Evolutionary conservation across 2,113 vertebrate genomes (phyloP).

Genomic region (Neofelis nebulosa): DNA sequence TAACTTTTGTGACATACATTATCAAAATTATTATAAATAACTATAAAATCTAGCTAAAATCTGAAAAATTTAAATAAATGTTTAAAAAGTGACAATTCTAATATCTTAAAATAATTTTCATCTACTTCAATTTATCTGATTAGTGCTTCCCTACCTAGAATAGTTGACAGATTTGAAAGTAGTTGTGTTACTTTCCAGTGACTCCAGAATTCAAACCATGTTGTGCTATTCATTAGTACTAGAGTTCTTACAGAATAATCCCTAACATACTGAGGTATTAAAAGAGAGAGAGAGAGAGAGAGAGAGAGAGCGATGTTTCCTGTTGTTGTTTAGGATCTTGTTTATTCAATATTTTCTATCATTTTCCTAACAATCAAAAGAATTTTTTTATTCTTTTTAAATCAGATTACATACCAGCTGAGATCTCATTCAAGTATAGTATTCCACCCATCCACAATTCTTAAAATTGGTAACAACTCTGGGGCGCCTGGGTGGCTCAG

Average conservation of each 20-base stretch:
- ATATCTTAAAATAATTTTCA: constrained; percentile 22
- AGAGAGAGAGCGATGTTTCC: not conserved
- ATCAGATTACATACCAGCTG: not conserved
- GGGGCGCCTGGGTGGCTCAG: too few species aligned
- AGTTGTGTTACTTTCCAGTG: not conserved
- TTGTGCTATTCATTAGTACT: not conserved
- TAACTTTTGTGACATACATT: not conserved
- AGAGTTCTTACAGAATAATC: not conserved
- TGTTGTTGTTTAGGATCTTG: not conserved
- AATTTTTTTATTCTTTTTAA: not conserved
- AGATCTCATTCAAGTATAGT: not conserved
- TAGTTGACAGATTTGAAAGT: not conserved
- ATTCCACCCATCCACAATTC: not conserved
- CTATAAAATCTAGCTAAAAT: not conserved
- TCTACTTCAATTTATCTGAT: not conserved
- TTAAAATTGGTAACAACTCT: not conserved
- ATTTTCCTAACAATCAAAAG: constrained; percentile 12
- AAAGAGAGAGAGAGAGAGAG: not conserved
- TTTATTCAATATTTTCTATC: not conserved
- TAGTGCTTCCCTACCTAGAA: not conserved
- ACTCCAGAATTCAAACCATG: not conserved
- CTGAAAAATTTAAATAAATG: not conserved
- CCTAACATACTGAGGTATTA: not conserved
- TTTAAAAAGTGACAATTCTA: not conserved
- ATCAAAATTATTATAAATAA: not conserved